Base-by-base conservation (phyloP, 2,113 vertebrate genomes). In the Phalacrocorax aristotelis region DNA sequence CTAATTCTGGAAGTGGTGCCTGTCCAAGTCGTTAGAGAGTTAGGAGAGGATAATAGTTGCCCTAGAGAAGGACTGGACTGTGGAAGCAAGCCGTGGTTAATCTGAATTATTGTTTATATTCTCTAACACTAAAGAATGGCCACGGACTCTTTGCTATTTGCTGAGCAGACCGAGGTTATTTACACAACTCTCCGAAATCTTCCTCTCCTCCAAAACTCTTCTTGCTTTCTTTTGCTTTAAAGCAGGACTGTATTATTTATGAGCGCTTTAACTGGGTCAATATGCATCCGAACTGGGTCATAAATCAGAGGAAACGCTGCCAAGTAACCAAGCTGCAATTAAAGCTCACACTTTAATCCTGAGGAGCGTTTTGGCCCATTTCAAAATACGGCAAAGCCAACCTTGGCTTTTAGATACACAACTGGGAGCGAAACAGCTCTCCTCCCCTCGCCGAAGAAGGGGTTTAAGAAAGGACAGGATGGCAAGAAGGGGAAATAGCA, bases 311-410 rank as follows among this genome's bases (percentile, higher is more conserved):
- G 82, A 97, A 97, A 97, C 38, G 61, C 84, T 98, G 98, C 97
- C 98, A 98, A 98, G 96, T 96, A 98, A 98, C 96, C 96, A 94
- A 98, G 85, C 89, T 94, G 97, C 95, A 98, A 98, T 98, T 98
- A 98, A 98, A 97, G 81, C 87, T 95, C 86, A 95, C 71, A 82
- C 91, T 97, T 97, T 95, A 96, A 97, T 98, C 98, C 84, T 90
- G 87, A 97, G 89, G 89, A 34, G 60, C 94, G 82, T 95, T 98
- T 97, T 96, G 97, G 88, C 94, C 96, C 95, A 16, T 97, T 98
- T 96, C 61, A 90, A 97, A 97, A 89, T 8, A 38, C 8, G 26
- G 80, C 64, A 54, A 83, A 36, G 18, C 61, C 65, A 76, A 1
- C 8, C 36, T 95, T 81, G 58, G 38, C 66, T 77, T 57, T 88